Evolutionary conservation across 2,797 vertebrate genomes (phyloP), one percentile per base, ranked within the genome.

Genomic region (Nannoperca australis): DNA sequence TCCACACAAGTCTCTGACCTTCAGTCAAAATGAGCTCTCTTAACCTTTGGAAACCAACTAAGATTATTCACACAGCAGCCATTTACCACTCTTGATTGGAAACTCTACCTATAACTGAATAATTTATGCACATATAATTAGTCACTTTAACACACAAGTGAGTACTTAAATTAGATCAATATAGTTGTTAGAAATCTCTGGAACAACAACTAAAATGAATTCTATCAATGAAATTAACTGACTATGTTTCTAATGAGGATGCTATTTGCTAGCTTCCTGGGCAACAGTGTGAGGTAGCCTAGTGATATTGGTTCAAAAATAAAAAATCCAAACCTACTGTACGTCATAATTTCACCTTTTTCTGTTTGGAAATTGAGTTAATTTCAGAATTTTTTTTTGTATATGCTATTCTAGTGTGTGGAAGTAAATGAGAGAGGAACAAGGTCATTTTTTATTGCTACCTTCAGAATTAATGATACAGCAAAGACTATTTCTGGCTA

Each of bases 21-120:
- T 78, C 59, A 47, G 53, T 47, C 15, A 70, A 76, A 67, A 67
- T 53, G 9, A 68, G 51, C 11, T 74, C 40, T 47, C 27, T 68
- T 22, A 67, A 42, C n/a, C 15, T 68, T 60, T 77, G n/a, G 17
- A 70, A 44, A n/a, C 40, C 53, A 82, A 18, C 12, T 47, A 18
- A 56, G 51, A 27, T 64, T 55, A 63, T 13, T 65, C 36, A 54
- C 62, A 51, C 4, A 45, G 18, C 24, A 47, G 54, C 18, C 59
- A 53, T n/a, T 58, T 17, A 34, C 2, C 20, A 24, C 14, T 15
- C 11, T 42, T 18, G 14, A n/a, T n/a, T 34, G 10, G 14, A 58
- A 62, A 70, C 3, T 38, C 14, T 40, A 18, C 6, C 15, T 15
- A 50, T 34, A 34, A 32, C 27, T 40, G 44, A 1, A 9, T n/a